These are phyloP conservation scores for Probosciger aterrimus DNA, from an alignment of 2,113 vertebrate genomes.

Conservation along the genomic window DNA sequence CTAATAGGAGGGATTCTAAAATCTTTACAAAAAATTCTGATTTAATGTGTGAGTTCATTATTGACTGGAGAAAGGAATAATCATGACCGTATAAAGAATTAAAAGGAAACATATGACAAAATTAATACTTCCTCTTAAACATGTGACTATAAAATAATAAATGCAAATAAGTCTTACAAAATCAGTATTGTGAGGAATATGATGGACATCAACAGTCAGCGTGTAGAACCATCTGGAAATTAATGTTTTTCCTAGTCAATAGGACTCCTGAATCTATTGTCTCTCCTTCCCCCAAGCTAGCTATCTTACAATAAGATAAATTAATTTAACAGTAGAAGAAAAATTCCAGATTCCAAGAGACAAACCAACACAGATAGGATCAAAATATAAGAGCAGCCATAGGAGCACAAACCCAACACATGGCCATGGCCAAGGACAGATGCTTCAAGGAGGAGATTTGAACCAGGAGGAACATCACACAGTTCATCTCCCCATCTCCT, in stretches of 20 bases:
- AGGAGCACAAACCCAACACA: background rate
- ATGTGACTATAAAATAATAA: background rate
- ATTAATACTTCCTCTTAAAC: background rate
- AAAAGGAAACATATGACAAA: background rate
- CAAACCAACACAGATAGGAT: background rate
- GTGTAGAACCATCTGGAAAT: background rate
- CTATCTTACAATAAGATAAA: background rate
- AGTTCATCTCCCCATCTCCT: background rate
- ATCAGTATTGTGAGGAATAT: background rate
- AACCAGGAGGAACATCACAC: background rate
- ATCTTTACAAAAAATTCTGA: background rate
- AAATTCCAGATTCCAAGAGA: background rate
- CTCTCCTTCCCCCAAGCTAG: background rate
- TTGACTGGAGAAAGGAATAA: background rate
- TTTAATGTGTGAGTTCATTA: background rate
- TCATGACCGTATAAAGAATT: background rate
- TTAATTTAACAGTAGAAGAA: background rate
- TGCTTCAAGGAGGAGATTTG: background rate
- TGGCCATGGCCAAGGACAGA: fast-evolving
- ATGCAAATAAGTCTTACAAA: background rate
- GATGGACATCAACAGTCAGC: background rate
- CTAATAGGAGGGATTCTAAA: background rate
- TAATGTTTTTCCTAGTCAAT: background rate
- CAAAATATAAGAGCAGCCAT: background rate
- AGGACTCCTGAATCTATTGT: background rate